Conservation (phyloP, 2,113 vertebrate genomes). For the Aphelocoma coerulescens region DNA sequence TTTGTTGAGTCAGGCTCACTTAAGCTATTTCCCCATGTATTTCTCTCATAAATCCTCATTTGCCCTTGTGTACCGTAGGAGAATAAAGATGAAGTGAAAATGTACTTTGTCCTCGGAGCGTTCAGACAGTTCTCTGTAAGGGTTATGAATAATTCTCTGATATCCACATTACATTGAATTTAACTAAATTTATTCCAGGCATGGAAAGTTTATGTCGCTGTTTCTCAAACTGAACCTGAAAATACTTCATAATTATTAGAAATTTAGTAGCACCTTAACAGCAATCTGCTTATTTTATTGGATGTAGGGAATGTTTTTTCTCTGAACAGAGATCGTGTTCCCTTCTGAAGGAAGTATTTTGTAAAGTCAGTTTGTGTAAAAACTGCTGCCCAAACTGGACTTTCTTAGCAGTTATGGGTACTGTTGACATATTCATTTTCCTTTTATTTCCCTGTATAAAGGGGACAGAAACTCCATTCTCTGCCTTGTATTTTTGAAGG, state of each 20-base stretch:
- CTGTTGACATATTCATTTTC: not conserved
- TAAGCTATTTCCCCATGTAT: not conserved
- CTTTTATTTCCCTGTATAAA: not conserved
- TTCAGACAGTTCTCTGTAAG: not conserved
- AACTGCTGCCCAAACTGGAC: not conserved
- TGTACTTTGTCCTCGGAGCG: not conserved
- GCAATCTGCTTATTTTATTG: not conserved
- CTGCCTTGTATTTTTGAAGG: not conserved
- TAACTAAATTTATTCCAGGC: not conserved
- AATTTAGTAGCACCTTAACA: not conserved
- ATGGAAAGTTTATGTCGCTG: not conserved
- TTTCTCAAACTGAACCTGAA: not conserved
- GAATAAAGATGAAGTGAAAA: not conserved
- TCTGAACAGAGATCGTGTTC: not conserved
- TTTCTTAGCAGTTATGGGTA: not conserved
- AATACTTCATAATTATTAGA: not conserved
- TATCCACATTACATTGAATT: not conserved
- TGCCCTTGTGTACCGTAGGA: not conserved
- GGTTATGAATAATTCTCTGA: not conserved
- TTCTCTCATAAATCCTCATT: slow-evolving; percentile 25
- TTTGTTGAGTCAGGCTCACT: not conserved
- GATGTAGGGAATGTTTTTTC: not conserved
- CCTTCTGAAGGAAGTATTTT: not conserved
- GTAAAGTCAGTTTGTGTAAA: not conserved
- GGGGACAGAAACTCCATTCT: not conserved